Evolutionary conservation across 1,140 invertebrate species (phyloP).

Genomic region (Caenorhabditis brenneri): DNA sequence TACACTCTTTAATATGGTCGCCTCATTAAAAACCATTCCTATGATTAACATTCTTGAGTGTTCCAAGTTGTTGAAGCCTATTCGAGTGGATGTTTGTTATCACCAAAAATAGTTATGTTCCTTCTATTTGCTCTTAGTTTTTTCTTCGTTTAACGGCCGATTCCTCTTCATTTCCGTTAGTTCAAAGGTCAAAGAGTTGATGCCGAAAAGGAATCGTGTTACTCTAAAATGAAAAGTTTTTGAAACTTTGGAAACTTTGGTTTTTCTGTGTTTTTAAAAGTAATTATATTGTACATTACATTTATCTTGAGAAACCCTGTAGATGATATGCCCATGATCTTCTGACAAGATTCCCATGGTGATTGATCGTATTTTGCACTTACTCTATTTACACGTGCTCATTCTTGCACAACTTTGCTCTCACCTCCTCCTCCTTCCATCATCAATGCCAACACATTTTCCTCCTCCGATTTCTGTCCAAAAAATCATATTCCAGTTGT

Average conservation of each 20-base stretch:
- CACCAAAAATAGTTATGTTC: not conserved
- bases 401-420: not conserved
- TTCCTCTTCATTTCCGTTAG: not conserved
- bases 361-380: not conserved
- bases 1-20: too few relatives aligned
- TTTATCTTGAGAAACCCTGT: too few relatives aligned
- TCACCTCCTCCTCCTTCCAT: not conserved
- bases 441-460: not conserved
- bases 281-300: too few relatives aligned
- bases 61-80: not conserved
- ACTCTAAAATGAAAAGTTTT: not conserved
- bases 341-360: not conserved
- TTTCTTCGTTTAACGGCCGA: not conserved
- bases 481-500: constrained; percentile 40
- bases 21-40: too few relatives aligned
- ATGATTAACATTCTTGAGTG: not conserved
- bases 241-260: too few relatives aligned
- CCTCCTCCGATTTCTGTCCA: constrained; percentile 18
- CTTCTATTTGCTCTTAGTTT: not conserved
- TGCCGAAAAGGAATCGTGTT: not conserved
- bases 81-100: constrained; percentile 13
- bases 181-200: not conserved
- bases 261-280: too few relatives aligned
- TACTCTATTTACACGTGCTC: constrained; percentile 26
- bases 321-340: too few relatives aligned